These are phyloP conservation scores for Protophormia terraenovae DNA, from an alignment of 2,888 invertebrate species.

Conservation along the genomic window DNA sequence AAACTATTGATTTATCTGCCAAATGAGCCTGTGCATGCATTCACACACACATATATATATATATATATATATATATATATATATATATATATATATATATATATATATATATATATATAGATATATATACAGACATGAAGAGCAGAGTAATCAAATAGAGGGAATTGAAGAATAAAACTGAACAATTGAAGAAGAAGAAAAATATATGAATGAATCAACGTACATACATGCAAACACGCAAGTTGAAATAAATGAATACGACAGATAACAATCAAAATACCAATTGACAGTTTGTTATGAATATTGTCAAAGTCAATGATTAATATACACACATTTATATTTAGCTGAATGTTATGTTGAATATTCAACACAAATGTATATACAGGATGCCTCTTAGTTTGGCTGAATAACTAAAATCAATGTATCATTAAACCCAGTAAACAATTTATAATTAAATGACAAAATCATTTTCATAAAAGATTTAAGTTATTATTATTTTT, in stretches of 20 bases:
- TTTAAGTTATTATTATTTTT: too few species aligned
- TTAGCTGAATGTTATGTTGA: neutral
- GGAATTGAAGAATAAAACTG: neutral
- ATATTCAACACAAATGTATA: neutral
- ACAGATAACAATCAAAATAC: conserved; percentile 23
- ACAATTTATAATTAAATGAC: too few species aligned
- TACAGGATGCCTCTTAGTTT: neutral
- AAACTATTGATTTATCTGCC: conserved; percentile 47
- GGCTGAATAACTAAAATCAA: too few species aligned
- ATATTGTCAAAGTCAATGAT: conserved; percentile 52
- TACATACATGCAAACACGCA: neutral
- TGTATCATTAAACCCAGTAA: too few species aligned
- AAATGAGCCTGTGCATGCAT: conserved; percentile 17
- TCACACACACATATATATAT: neutral
- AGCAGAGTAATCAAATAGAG: neutral
- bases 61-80: neutral
- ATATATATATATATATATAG: neutral
- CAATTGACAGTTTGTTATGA: conserved; percentile 46
- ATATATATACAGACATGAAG: neutral
- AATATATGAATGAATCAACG: neutral
- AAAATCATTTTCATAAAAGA: too few species aligned
- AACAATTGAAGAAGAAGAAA: conserved; percentile 4
- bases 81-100: neutral
- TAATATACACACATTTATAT: neutral
- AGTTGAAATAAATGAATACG: neutral